Evolutionary conservation across 1,140 invertebrate species (phyloP).

Genomic region (Babylonia areolata): DNA sequence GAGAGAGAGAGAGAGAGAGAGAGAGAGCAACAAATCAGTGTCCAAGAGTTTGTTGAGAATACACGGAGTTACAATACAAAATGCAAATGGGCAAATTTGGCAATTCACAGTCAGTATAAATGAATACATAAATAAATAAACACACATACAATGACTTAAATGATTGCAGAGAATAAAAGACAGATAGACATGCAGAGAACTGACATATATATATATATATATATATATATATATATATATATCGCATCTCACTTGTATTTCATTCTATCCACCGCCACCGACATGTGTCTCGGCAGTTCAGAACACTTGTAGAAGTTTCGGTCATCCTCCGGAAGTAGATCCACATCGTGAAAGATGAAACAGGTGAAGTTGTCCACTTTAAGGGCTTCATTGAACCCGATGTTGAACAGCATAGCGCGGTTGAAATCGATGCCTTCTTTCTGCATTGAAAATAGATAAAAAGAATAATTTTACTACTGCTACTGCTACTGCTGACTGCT

Average conservation of each 20-base stretch:
- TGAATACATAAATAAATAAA: too few relatives aligned
- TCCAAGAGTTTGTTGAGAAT: too few relatives aligned
- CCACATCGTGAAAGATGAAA: conserved; percentile 97
- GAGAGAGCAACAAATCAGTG: too few relatives aligned
- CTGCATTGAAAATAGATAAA: too few relatives aligned
- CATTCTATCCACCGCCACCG: conserved; percentile 92
- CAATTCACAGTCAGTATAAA: neutral
- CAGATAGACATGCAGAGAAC: too few relatives aligned
- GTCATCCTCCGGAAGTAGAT: conserved; percentile 93
- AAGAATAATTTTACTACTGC: too few relatives aligned
- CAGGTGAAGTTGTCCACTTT: conserved; percentile 87
- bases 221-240: too few relatives aligned
- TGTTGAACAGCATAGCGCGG: conserved; percentile 94
- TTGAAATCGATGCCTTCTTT: conserved; percentile 82
- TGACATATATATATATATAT: too few relatives aligned
- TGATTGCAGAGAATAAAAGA: too few relatives aligned
- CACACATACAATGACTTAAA: neutral
- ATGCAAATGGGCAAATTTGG: too few relatives aligned
- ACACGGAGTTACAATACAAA: too few relatives aligned
- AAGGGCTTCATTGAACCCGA: conserved; percentile 90
- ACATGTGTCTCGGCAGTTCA: conserved; percentile 82
- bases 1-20: neutral
- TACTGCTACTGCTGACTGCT: too few relatives aligned
- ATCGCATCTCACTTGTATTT: conserved; percentile 86
- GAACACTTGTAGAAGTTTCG: conserved; percentile 92